A percentile compares a stretch with the other conserved stretches of the same genome.
Evolutionary conservation across 1,140 invertebrate genomes (phyloP).

Genomic region (Solenopsis invicta): DNA sequence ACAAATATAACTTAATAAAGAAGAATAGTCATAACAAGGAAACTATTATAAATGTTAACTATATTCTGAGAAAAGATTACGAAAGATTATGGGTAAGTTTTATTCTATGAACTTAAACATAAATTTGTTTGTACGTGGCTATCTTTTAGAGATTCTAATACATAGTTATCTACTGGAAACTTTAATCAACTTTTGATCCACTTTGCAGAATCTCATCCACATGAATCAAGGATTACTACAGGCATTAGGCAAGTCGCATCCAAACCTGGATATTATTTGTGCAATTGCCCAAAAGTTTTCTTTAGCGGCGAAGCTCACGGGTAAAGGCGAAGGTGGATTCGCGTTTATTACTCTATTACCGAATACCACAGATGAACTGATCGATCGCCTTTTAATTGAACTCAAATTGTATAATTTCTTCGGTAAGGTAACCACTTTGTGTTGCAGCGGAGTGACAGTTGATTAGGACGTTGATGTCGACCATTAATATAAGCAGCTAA

Average conservation of each 20-base stretch:
- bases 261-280: not conserved
- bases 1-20: no score
- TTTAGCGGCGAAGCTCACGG: not conserved
- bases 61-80: no score
- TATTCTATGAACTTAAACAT: no score
- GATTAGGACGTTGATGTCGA: no score
- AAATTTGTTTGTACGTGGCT: no score
- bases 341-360: not conserved
- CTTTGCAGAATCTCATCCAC: not conserved
- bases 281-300: not conserved
- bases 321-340: not conserved
- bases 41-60: no score
- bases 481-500: no score
- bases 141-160: no score
- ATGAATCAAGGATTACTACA: not conserved
- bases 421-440: not conserved
- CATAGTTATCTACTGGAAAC: not conserved
- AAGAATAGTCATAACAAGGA: no score
- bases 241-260: not conserved
- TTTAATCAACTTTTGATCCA: not conserved
- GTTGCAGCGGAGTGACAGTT: not conserved
- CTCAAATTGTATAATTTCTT: not conserved
- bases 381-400: not conserved
- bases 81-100: no score
- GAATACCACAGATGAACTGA: not conserved